These are phyloP conservation scores for Theristicus caerulescens DNA, from an alignment of 2,113 vertebrate species.

Conservation along the genomic window DNA sequence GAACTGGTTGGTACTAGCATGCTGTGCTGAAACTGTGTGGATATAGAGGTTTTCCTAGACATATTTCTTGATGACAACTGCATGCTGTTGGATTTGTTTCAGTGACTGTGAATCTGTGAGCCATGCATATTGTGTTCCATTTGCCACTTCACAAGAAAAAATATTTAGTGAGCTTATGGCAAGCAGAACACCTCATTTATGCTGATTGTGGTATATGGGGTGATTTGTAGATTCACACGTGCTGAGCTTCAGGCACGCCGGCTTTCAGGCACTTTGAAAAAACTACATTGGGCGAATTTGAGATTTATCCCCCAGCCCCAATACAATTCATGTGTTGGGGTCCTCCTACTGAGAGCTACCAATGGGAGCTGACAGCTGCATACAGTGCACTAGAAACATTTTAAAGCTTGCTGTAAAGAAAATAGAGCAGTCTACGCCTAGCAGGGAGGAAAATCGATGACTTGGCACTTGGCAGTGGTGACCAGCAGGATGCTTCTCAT, in stretches of 20 bases:
- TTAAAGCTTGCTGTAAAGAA: slow-evolving; percentile 47
- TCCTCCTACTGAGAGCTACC: slow-evolving; percentile 19
- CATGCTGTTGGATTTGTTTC: slow-evolving; percentile 49
- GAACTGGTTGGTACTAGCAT: neutral
- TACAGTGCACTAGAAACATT: slow-evolving; percentile 5
- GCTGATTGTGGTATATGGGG: neutral
- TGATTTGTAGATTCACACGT: neutral
- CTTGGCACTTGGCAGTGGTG: slow-evolving; percentile 67
- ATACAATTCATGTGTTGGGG: neutral
- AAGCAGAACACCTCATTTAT: slow-evolving; percentile 27
- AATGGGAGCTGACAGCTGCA: slow-evolving; percentile 22
- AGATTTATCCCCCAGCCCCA: slow-evolving; percentile 1
- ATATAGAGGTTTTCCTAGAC: slow-evolving; percentile 37
- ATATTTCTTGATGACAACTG: slow-evolving; percentile 55
- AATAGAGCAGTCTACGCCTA: slow-evolving; percentile 55
- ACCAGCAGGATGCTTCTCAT: slow-evolving; percentile 63
- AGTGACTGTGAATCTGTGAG: slow-evolving; percentile 20
- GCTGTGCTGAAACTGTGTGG: slow-evolving; percentile 11
- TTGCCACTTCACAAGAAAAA: slow-evolving; percentile 33
- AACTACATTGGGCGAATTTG: neutral
- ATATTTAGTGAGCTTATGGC: slow-evolving; percentile 32
- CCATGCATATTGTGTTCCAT: slow-evolving; percentile 21
- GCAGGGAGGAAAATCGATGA: slow-evolving; percentile 70
- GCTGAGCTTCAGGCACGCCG: neutral
- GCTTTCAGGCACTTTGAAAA: neutral